phyloP scores from a whole-genome alignment of 2,113 vertebrate genomes.

The Leucoraja erinaceus region DNA sequence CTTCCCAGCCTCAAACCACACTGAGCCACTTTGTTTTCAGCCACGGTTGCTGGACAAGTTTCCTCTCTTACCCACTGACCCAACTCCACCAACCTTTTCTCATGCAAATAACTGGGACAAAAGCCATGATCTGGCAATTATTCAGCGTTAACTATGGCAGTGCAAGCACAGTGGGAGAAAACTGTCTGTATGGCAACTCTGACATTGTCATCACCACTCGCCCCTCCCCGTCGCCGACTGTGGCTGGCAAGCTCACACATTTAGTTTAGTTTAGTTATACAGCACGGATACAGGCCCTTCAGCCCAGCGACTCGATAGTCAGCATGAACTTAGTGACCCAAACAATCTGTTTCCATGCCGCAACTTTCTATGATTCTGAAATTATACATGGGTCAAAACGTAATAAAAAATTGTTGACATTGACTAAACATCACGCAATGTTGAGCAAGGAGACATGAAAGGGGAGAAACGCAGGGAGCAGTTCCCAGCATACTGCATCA shows the following conservation, averaged over 20 bases:
- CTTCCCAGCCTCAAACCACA: not conserved
- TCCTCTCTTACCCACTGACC: constrained; percentile 16
- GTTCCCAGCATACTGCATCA: not conserved
- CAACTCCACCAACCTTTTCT: constrained; percentile 17
- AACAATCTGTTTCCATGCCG: not conserved
- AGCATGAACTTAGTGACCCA: too few relatives aligned
- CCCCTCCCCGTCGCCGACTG: not conserved
- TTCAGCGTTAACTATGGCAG: constrained; percentile 7
- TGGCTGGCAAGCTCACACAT: not conserved
- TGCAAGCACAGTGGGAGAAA: not conserved
- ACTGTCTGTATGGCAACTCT: not conserved
- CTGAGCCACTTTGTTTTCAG: constrained; percentile 27
- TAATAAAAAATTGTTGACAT: not conserved
- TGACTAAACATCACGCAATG: not conserved
- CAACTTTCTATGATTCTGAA: not conserved
- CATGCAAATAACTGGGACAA: constrained; percentile 34
- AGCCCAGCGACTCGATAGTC: too few relatives aligned
- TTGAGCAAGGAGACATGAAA: not conserved
- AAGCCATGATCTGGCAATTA: constrained; percentile 32
- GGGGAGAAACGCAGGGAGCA: not conserved
- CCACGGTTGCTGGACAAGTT: constrained; percentile 2
- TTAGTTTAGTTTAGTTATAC: too few relatives aligned
- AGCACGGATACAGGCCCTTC: too few relatives aligned
- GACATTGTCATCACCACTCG: constrained; percentile 17
- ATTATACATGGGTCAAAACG: not conserved